These are phyloP conservation scores for Seladonia tumulorum DNA, from an alignment of 2,888 invertebrate genomes.

Conservation along the genomic window DNA sequence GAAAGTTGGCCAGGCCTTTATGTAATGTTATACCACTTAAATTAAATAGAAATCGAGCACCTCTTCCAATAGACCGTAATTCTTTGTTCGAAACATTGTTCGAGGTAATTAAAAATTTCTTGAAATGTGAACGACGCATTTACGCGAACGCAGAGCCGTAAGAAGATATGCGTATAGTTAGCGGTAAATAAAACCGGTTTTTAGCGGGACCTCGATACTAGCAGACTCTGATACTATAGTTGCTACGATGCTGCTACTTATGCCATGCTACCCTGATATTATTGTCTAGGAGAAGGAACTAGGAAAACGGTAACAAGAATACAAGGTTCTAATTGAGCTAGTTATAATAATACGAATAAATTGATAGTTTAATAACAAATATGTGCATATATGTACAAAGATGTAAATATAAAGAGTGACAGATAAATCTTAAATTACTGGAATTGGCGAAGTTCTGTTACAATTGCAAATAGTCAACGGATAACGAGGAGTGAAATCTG, in stretches of 20 bases:
- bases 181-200: constrained; percentile 63
- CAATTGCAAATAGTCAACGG: neutral
- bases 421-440: neutral
- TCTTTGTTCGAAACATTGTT: neutral
- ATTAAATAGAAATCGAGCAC: neutral
- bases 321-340: neutral
- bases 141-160: neutral
- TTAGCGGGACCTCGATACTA: constrained; percentile 45
- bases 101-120: neutral
- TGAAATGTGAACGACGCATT: neutral
- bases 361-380: neutral
- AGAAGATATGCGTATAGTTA: neutral
- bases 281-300: constrained; percentile 77
- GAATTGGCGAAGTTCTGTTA: neutral
- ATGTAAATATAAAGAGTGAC: neutral
- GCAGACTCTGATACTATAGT: neutral
- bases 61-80: neutral
- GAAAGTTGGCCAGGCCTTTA: neutral
- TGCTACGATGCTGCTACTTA: constrained; percentile 67
- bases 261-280: constrained; percentile 76
- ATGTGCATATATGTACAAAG: neutral
- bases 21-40: neutral
- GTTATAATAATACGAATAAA: neutral
- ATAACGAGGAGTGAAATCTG: constrained; percentile 11
- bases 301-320: constrained; percentile 61